Conservation (phyloP, 2,797 vertebrate species). For the Lacerta bilineata region DNA sequence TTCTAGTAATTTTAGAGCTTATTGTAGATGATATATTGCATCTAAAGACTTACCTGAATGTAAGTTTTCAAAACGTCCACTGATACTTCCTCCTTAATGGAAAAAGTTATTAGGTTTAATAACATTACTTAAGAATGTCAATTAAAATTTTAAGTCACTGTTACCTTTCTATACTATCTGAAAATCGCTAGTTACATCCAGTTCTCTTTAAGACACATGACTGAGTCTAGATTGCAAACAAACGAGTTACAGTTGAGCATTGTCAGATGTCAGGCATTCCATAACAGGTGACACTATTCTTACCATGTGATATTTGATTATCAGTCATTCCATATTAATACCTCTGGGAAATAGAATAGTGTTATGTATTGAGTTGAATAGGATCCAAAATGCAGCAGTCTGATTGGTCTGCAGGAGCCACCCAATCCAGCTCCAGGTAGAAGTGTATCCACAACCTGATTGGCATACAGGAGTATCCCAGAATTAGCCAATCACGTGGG, state of each 20-base stretch:
- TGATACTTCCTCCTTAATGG: slow-evolving; percentile 90
- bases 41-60: slow-evolving; percentile 83
- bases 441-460: no score
- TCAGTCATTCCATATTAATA: not conserved
- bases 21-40: not conserved
- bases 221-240: not conserved
- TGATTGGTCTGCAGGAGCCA: no score
- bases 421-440: no score
- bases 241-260: not conserved
- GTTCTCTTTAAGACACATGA: not conserved
- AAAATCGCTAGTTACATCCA: not conserved
- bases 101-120: slow-evolving; percentile 42
- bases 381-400: no score
- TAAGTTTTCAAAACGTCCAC: slow-evolving; percentile 93
- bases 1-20: not conserved
- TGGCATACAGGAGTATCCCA: no score
- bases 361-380: no score
- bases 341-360: not conserved
- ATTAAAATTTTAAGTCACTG: not conserved
- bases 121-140: not conserved
- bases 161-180: not conserved
- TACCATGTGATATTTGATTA: not conserved
- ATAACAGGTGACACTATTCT: not conserved
- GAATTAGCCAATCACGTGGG: no score
- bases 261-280: not conserved